Evolutionary conservation across 2,797 vertebrate species (phyloP).

Genomic region (Myripristis jacobus): DNA sequence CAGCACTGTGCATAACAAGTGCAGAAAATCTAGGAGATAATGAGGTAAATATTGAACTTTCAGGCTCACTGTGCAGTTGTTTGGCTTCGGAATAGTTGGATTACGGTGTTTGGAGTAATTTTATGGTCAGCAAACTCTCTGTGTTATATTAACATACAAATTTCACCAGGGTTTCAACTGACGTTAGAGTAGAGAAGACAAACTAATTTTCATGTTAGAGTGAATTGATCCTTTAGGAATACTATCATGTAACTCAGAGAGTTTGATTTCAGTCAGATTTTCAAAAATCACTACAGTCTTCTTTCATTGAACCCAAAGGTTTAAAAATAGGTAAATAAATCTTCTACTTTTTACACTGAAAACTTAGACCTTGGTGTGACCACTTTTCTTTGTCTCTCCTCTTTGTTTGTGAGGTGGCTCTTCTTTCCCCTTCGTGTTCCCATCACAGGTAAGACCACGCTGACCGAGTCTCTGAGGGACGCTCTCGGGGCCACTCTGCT

Average conservation of each 20-base stretch:
- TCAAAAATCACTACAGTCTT: constrained; percentile 9
- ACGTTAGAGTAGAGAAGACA: too few relatives aligned
- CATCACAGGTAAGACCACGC: constrained; percentile 90
- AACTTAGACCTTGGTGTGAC: neutral
- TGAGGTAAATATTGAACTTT: too few relatives aligned
- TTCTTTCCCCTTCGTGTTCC: neutral
- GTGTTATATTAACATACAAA: too few relatives aligned
- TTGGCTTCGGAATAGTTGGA: too few relatives aligned
- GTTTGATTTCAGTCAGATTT: constrained; percentile 17
- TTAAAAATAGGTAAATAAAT: neutral
- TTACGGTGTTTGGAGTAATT: too few relatives aligned
- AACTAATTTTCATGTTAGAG: too few relatives aligned
- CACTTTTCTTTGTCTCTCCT: constrained; percentile 1
- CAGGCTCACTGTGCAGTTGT: too few relatives aligned
- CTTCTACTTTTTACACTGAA: neutral
- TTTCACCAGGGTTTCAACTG: too few relatives aligned
- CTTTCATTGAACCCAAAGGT: constrained; percentile 7
- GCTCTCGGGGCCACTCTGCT: constrained; percentile 85
- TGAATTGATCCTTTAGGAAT: too few relatives aligned
- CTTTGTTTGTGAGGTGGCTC: constrained; percentile 5
- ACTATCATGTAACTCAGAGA: constrained; percentile 4
- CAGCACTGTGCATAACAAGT: too few relatives aligned
- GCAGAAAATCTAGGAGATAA: too few relatives aligned
- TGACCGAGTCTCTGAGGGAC: constrained; percentile 87
- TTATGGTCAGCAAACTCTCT: too few relatives aligned